Conservation (phyloP, 2,888 invertebrate genomes). For the Galerucella nymphaeae region DNA sequence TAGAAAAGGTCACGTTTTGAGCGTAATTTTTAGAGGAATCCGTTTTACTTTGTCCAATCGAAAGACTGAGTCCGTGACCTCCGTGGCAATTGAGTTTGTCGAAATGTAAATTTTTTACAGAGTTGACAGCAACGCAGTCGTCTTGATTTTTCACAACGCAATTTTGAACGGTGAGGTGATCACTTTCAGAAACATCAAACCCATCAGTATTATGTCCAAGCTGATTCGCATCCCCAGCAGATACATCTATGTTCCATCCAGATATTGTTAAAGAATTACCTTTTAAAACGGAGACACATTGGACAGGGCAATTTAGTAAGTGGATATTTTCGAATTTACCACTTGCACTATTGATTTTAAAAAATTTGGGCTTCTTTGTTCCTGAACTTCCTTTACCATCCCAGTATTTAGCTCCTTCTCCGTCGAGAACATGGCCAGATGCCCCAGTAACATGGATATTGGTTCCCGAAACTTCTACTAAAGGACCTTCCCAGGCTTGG, state of each 20-base stretch:
- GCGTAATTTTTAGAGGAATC: constrained; percentile 41
- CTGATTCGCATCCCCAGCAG: constrained; percentile 34
- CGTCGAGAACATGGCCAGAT: constrained; percentile 33
- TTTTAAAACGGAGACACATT: constrained; percentile 38
- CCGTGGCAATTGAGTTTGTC: too few relatives aligned
- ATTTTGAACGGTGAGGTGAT: constrained; percentile 42
- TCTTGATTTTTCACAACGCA: constrained; percentile 47
- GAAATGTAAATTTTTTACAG: constrained; percentile 42
- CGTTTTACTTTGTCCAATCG: constrained; percentile 43
- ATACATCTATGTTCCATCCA: constrained; percentile 42
- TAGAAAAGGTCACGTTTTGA: constrained; percentile 41
- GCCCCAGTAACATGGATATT: neutral
- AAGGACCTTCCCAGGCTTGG: constrained; percentile 32
- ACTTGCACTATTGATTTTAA: constrained; percentile 37
- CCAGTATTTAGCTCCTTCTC: constrained; percentile 41
- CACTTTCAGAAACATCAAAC: constrained; percentile 39
- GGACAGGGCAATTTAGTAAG: constrained; percentile 39
- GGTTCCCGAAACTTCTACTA: constrained; percentile 16
- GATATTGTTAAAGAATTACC: constrained; percentile 27
- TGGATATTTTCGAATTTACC: constrained; percentile 29
- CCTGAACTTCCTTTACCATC: constrained; percentile 42
- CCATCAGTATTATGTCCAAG: constrained; percentile 46
- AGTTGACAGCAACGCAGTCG: constrained; percentile 48
- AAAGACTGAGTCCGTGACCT: constrained; percentile 49
- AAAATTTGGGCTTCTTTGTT: constrained; percentile 38